Base-by-base conservation (phyloP, 2,888 invertebrate genomes). In the Hoplodrina blanda region DNA sequence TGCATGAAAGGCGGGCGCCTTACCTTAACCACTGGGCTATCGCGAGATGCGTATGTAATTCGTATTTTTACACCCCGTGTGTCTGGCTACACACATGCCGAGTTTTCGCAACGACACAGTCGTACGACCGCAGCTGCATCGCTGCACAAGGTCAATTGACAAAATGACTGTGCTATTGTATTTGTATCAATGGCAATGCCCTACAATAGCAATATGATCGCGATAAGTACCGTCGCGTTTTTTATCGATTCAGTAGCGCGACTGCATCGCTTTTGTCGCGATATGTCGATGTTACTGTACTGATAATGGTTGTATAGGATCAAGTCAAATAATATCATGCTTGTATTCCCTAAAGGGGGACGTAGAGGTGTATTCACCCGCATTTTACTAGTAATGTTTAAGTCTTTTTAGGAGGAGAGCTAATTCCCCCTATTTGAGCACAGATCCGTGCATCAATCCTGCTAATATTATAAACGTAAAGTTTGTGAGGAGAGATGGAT, bases 131-230 rank as follows among this genome's bases (percentile, higher is more conserved):
- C 78, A 78, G 78, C 78, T 78, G 78, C 78, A 72, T 67, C 65
- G 69, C 25, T 60, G 70, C 73, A 77, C 77, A 81, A 81, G 78
- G 81, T 81, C 78, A 78, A 76, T 78, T 76, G 57, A 81, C 81
- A 78, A 81, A 78, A 77, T 81, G 78, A 77, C 78, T 72, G 62
- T 61, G 20, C 63, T 63, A 74, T 76, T 76, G 80, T 80, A 66
- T 61, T 67, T 76, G 67, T 78, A 67, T 78, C 73, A 81, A 81
- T 77, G 62, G 66, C 56, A 57, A 66, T 62, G 74, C 41, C 62
- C 66, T 72, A 64, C 78, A 76, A 66, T 64, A 41, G 72, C 70
- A 75, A 72, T 81, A 72, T 62, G 81, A 78, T 64, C 72, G 64
- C 57, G 62, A 69, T 76, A 76, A 46, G 46, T 17, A 17, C n/a